Base-by-base conservation (phyloP, 2,113 vertebrate genomes). In the Podarcis cretensis region DNA sequence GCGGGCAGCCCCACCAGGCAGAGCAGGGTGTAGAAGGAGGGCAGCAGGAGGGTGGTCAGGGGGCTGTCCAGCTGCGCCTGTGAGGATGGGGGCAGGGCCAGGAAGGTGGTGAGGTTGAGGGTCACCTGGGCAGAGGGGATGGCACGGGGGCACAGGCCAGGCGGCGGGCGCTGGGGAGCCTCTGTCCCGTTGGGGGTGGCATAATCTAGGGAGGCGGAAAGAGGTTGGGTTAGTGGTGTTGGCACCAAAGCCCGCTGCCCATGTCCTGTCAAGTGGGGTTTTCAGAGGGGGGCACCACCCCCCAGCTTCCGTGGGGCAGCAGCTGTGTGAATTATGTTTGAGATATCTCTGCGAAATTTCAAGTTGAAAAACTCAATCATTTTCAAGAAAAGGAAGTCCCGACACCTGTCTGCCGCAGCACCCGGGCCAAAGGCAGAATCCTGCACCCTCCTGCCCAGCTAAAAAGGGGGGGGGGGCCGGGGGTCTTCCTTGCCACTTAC, bases 1-100 rank as follows among this genome's bases (percentile, higher is more conserved):
- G 98, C 93, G 0, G 98, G 98, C 68, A 99, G 94, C 20, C 98
- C 98, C 68, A 98, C 84, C 0, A 87, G 3, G 86, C 98, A 92
- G 10, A 97, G 92, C 0, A 97, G 18, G 18, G 95, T 90, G 85
- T 98, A 99, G 23, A 99, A 93, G 0, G 95, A 25, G 0, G 98
- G 98, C 81, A 98, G 93, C 91, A 98, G 94, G 0, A 94, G 9
- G 0, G 95, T 96, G 0, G 96, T 96, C 81, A 96, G 73, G 48
- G 37, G 30, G 4, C 96, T 96, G 69, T 88, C 90, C 87, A 97
- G 95, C 89, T 95, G 94, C 0, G 43, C 54, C 0, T 16, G 89
- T 0, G 92, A 91, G 73, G 90, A 90, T 25, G 48, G 0, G 0
- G 81, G 82, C 10, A 97, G 48, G 68, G n/a, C 4, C 89, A 97